These are phyloP conservation scores for Spinus pinus DNA, from an alignment of 2,797 vertebrate species.

Conservation along the genomic window DNA sequence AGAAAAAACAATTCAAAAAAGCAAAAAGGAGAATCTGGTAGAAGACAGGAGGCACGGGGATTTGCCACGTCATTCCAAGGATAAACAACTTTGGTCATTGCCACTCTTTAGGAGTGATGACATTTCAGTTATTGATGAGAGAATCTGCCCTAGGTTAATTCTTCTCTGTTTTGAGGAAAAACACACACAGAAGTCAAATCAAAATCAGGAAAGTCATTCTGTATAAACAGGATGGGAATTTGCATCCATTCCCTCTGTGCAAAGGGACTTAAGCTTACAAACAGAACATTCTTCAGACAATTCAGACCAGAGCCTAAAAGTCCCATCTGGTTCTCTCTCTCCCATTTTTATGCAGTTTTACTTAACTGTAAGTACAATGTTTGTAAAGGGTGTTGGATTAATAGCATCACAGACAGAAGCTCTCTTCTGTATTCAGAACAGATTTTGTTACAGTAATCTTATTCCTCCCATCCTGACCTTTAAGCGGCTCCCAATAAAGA, in stretches of 20 bases:
- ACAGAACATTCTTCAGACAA: background rate
- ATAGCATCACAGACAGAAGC: background rate
- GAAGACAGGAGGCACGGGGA: background rate
- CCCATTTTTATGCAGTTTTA: background rate
- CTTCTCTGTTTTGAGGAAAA: background rate
- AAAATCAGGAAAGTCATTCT: slow-evolving; percentile 16
- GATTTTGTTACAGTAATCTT: background rate
- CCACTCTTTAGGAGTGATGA: background rate
- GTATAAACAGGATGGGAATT: slow-evolving; percentile 17
- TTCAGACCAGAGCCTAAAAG: background rate
- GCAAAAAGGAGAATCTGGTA: background rate
- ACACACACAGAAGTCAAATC: background rate
- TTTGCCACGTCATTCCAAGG: background rate
- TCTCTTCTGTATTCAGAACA: background rate
- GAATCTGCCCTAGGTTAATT: slow-evolving; percentile 1
- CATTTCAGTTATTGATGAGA: background rate
- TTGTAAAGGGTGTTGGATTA: slow-evolving; percentile 5
- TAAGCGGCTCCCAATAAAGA: background rate
- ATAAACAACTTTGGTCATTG: background rate
- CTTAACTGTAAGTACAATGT: background rate
- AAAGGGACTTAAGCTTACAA: background rate
- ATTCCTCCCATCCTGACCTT: background rate
- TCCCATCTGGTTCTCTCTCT: background rate
- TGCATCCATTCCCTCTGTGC: background rate
- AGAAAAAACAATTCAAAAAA: accelerated